Percentiles rank a stretch among this genome's conserved stretches.
Evolutionary conservation across 1,140 invertebrate species (phyloP).

Genomic region (Nebria ingens): DNA sequence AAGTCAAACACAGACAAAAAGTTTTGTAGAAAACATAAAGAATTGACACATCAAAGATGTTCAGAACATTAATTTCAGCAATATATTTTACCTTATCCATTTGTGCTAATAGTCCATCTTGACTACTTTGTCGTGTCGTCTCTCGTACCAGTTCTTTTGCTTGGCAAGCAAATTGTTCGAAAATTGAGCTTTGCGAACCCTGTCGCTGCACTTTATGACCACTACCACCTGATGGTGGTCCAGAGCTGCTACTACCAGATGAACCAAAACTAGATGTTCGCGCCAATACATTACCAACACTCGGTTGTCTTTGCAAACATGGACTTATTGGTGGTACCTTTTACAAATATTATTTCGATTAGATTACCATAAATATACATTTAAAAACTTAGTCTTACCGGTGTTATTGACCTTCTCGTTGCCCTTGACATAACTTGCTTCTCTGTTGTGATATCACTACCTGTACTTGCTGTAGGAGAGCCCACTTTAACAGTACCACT

Average conservation of each 20-base stretch:
- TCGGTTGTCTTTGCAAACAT: slow-evolving; percentile 48
- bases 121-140: slow-evolving; percentile 76
- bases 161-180: slow-evolving; percentile 76
- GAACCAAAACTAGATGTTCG: slow-evolving; percentile 52
- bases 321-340: slow-evolving; percentile 36
- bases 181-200: slow-evolving; percentile 66
- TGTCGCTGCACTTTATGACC: slow-evolving; percentile 49
- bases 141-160: slow-evolving; percentile 78
- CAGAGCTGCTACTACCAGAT: slow-evolving; percentile 28
- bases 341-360: slow-evolving; percentile 10
- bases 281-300: slow-evolving; percentile 51
- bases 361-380: background rate
- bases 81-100: slow-evolving; percentile 65
- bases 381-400: slow-evolving; percentile 23
- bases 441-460: slow-evolving; percentile 32
- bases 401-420: slow-evolving; percentile 26
- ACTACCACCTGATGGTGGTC: slow-evolving; percentile 16
- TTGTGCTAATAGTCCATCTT: slow-evolving; percentile 78
- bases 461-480: slow-evolving; percentile 29
- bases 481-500: slow-evolving; percentile 40
- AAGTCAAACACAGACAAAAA: slow-evolving; percentile 16
- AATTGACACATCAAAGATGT: too few species aligned
- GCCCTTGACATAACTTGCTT: slow-evolving; percentile 32
- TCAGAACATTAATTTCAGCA: background rate
- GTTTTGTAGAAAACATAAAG: slow-evolving; percentile 8